Percentiles rank a stretch among this genome's conserved stretches.
phyloP scores from a whole-genome alignment of 64 coral and sea anemone species.

The Pocillopora verrucosa region DNA sequence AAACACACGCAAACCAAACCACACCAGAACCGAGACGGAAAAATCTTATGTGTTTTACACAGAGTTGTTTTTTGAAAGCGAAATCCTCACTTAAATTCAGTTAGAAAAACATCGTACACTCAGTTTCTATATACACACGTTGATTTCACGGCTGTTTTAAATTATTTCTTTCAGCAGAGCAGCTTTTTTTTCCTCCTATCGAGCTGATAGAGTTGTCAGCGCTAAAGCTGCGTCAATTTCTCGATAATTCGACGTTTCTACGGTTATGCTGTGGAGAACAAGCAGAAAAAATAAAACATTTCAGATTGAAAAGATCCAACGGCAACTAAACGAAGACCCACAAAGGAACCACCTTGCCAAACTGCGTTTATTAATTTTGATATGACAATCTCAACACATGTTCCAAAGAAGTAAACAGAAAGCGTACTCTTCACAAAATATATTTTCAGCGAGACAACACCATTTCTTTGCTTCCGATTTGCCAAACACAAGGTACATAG shows the following conservation, averaged over 20 bases:
- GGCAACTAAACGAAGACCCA: background rate
- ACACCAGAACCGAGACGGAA: slow-evolving; percentile 3
- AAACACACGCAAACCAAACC: slow-evolving; percentile 31
- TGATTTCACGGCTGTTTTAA: background rate
- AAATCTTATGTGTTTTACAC: slow-evolving; percentile 26
- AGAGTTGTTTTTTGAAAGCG: background rate
- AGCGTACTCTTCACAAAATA: background rate
- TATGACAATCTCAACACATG: background rate
- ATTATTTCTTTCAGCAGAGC: slow-evolving; percentile 1
- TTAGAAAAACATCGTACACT: slow-evolving; percentile 47
- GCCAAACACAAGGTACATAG: background rate
- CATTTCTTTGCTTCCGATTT: background rate
- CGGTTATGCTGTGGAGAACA: slow-evolving; percentile 50
- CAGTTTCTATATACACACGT: slow-evolving; percentile 26
- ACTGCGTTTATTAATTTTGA: background rate
- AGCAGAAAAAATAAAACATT: slow-evolving; percentile 32
- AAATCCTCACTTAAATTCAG: slow-evolving; percentile 9
- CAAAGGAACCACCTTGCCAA: background rate
- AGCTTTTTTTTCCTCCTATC: slow-evolving; percentile 28
- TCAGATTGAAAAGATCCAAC: background rate
- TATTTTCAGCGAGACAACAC: background rate
- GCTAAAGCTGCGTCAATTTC: slow-evolving; percentile 90
- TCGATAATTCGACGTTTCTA: slow-evolving; percentile 71
- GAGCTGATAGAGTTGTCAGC: slow-evolving; percentile 85
- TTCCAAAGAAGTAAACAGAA: background rate